Evolutionary conservation across 2,888 invertebrate species (phyloP).

Genomic region (Cephus nigrinus): DNA sequence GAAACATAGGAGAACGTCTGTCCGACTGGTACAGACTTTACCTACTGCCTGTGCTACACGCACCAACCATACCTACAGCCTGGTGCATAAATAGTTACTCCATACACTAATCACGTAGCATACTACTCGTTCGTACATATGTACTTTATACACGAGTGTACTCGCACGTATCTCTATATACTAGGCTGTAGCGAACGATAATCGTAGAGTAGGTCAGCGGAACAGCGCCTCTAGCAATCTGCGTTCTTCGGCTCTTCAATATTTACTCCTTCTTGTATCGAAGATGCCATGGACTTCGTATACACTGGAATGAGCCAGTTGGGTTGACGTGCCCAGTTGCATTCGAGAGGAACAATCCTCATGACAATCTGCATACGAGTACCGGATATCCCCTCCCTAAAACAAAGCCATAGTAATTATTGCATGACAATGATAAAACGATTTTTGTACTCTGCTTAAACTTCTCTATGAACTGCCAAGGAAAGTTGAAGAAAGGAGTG

Average conservation of each 20-base stretch:
- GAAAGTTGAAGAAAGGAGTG: background rate
- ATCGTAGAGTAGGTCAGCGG: slow-evolving; percentile 65
- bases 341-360: background rate
- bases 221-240: slow-evolving; percentile 64
- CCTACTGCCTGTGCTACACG: background rate
- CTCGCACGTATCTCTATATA: slow-evolving; percentile 37
- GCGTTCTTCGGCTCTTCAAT: slow-evolving; percentile 52
- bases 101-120: background rate
- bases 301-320: background rate
- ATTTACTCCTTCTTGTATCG: background rate
- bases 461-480: background rate
- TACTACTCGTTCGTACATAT: background rate
- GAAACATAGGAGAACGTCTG: background rate
- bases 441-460: background rate
- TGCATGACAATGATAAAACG: too few relatives aligned
- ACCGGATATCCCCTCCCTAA: background rate
- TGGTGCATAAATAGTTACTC: background rate
- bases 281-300: background rate
- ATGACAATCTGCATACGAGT: background rate
- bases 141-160: slow-evolving; percentile 37
- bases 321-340: background rate
- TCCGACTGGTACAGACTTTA: background rate
- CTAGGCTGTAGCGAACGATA: slow-evolving; percentile 51
- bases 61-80: background rate
- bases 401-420: background rate